Evolutionary conservation across 2,888 invertebrate genomes (phyloP).

Genomic region (Caenorhabditis virilis): DNA sequence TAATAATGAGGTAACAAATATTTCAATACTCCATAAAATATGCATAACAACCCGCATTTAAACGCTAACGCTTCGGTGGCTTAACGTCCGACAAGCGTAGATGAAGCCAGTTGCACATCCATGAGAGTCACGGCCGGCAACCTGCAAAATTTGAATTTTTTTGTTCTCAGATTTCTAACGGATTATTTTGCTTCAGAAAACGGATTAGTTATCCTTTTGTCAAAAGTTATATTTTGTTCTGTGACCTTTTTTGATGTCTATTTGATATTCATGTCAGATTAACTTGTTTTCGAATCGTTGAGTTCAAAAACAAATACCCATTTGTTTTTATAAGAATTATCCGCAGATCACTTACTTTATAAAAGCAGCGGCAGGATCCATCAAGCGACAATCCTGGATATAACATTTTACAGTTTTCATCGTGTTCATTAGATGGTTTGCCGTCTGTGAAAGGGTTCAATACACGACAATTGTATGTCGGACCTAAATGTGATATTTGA

Average conservation of each 20-base stretch:
- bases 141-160: too few relatives aligned
- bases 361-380: constrained; percentile 43
- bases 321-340: too few relatives aligned
- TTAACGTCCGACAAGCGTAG: constrained; percentile 44
- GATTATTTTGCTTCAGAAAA: neutral
- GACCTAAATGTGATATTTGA: constrained; percentile 23
- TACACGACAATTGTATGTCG: constrained; percentile 50
- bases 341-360: constrained; percentile 42
- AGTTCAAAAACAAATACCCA: too few relatives aligned
- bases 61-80: too few relatives aligned
- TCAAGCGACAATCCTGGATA: constrained; percentile 50
- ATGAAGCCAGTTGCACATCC: constrained; percentile 51
- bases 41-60: too few relatives aligned
- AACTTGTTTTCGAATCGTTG: too few relatives aligned
- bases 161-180: too few relatives aligned
- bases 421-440: constrained; percentile 38
- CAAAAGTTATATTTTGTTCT: too few relatives aligned
- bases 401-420: constrained; percentile 41
- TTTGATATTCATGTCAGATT: too few relatives aligned
- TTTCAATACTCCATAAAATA: too few relatives aligned
- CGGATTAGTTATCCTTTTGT: neutral
- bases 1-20: too few relatives aligned
- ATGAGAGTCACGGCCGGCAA: constrained; percentile 44
- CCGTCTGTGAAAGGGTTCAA: constrained; percentile 50
- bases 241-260: too few relatives aligned